These are phyloP conservation scores for Hyles lineata DNA, from an alignment of 2,888 invertebrate genomes.

Conservation along the genomic window DNA sequence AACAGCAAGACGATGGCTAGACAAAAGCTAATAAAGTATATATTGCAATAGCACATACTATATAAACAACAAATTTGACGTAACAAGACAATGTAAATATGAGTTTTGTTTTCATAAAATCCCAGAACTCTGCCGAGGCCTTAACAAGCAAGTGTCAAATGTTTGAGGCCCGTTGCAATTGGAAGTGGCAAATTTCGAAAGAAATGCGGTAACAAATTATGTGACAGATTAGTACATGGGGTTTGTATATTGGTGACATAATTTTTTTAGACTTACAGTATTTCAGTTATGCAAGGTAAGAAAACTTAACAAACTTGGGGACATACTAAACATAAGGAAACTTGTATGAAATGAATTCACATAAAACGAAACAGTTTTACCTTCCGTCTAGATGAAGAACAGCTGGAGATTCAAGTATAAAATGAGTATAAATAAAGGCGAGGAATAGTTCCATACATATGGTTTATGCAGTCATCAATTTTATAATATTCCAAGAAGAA, in stretches of 20 bases:
- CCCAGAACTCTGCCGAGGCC: neutral
- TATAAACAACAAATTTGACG: constrained; percentile 3
- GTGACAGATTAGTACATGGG: constrained; percentile 56
- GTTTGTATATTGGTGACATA: no score
- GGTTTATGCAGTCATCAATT: no score
- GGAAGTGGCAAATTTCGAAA: constrained; percentile 18
- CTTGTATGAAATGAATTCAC: no score
- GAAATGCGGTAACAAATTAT: constrained; percentile 67
- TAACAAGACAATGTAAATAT: constrained; percentile 23
- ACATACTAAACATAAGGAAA: no score
- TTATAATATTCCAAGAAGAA: neutral
- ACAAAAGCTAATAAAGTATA: neutral
- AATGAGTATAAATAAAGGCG: no score
- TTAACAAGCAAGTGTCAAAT: neutral
- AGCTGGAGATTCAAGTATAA: no score
- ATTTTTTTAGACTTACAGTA: no score
- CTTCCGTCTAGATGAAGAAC: no score
- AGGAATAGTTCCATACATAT: no score
- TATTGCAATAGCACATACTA: neutral
- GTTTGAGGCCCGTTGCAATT: neutral
- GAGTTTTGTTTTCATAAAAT: neutral
- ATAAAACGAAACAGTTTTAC: no score
- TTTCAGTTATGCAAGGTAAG: no score
- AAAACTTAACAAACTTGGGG: no score
- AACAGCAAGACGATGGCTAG: constrained; percentile 12